Percentiles rank a stretch among this genome's conserved stretches.
Evolutionary conservation across 2,888 invertebrate genomes (phyloP).

Genomic region (Cryptus armator): DNA sequence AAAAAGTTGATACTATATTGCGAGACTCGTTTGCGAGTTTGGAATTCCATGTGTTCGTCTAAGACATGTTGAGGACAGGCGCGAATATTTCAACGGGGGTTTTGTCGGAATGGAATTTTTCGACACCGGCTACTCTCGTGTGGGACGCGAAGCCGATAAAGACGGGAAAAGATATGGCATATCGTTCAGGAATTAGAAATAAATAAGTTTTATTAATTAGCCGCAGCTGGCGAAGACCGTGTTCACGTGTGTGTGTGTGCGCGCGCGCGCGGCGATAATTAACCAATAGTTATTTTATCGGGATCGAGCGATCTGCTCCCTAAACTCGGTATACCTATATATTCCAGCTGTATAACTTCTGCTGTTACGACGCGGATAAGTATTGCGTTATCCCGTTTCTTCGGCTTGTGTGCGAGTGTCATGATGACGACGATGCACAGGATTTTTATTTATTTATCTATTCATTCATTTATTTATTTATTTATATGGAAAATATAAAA

Average conservation of each 20-base stretch:
- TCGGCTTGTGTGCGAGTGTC: conserved; percentile 52
- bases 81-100: conserved; percentile 48
- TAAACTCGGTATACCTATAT: conserved; percentile 16
- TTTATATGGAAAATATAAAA: too few species aligned
- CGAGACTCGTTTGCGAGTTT: conserved; percentile 20
- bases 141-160: conserved; percentile 35
- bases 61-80: conserved; percentile 37
- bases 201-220: conserved; percentile 60
- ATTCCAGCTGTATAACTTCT: not conserved
- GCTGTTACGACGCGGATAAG: conserved; percentile 43
- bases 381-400: conserved; percentile 57
- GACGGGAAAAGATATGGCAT: conserved; percentile 20
- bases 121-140: conserved; percentile 9
- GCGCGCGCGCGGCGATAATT: conserved; percentile 49
- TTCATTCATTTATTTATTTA: too few species aligned
- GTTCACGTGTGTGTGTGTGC: conserved; percentile 22
- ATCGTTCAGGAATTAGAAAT: conserved; percentile 49
- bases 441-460: not conserved
- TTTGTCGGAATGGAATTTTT: conserved; percentile 55
- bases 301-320: conserved; percentile 42
- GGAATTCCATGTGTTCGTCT: conserved; percentile 41
- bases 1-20: conserved; percentile 20
- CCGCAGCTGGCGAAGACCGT: conserved; percentile 47
- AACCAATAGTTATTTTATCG: conserved; percentile 66
- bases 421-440: conserved; percentile 47